Percentiles rank a stretch among this genome's conserved stretches.
phyloP scores from a whole-genome alignment of 2,888 invertebrate species.

The Lumbricus terrestris region DNA sequence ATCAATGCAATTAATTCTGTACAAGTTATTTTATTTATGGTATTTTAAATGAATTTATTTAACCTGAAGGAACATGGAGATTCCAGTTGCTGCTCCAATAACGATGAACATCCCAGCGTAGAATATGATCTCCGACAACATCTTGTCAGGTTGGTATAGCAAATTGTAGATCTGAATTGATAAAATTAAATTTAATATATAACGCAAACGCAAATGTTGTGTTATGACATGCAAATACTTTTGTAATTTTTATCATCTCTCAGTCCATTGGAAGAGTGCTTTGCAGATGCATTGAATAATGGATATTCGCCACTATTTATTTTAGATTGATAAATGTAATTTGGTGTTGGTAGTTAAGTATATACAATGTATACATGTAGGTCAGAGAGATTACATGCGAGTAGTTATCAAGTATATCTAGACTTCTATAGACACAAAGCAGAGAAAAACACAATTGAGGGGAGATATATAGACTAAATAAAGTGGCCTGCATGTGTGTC shows the following conservation, averaged over 20 bases:
- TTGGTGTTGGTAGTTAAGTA: background rate
- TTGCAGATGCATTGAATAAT: background rate
- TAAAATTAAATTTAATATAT: background rate
- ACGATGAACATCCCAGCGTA: constrained; percentile 29
- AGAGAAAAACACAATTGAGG: too few species aligned
- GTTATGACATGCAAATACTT: background rate
- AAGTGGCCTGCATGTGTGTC: too few species aligned
- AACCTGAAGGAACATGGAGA: constrained; percentile 30
- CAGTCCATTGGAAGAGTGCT: background rate
- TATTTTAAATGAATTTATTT: background rate
- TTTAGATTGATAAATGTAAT: too few species aligned
- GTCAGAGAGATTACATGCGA: background rate
- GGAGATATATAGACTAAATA: too few species aligned
- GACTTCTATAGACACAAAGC: too few species aligned
- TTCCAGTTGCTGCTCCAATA: constrained; percentile 22
- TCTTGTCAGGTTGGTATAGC: background rate
- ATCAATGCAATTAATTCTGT: too few species aligned
- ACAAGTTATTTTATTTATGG: too few species aligned
- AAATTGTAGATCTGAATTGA: background rate
- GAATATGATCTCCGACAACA: constrained; percentile 19
- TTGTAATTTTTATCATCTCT: background rate
- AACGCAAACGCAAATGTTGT: too few species aligned
- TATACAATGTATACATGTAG: background rate
- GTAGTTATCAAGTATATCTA: too few species aligned
- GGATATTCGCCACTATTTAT: background rate